Evolutionary conservation across 2,113 vertebrate genomes (phyloP), one percentile per base, ranked within the genome.

Genomic region (Chunga burmeisteri): DNA sequence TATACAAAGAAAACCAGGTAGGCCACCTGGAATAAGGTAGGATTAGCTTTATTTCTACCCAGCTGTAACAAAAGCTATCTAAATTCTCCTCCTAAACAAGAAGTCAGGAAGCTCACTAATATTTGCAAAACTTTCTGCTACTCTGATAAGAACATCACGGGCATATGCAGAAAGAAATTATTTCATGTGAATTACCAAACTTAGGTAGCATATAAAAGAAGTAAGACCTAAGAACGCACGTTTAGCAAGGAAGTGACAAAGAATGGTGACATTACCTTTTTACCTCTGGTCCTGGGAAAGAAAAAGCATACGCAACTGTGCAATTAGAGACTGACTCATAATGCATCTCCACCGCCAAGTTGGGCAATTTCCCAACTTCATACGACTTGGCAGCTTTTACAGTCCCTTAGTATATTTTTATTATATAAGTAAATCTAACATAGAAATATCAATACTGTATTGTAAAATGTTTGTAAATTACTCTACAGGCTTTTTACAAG

Each of bases 141-240:
- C 25, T 44, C 25, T 63, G 38, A 2, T 26, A 70, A 84, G 50
- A 71, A 20, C 16, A 53, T 2, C 3, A 40, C 40, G 20, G 30
- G 26, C 34, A 56, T 0, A 3, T n/a, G n/a, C 30, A 90, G 26
- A 79, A 47, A 81, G 10, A 71, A 75, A 36, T 52, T 47, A 46
- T 52, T 79, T 56, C 66, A 38, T 4, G 1, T 4, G 4, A 46
- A 22, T 20, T 85, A 29, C 0, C 0, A 1, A 67, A 50, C 3
- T 44, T 59, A 15, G 11, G 21, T 44, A 34, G 4, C 29, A 38
- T 30, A 11, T 61, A 44, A 44, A 82, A 67, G 40, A 78, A 82
- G 42, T 49, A 9, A 72, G 23, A 79, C 15, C 7, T 36, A 47
- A n/a, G 15, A 87, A 22, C 22, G 27, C 18, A 23, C 0, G 0